A percentile compares a stretch with the other conserved stretches of the same genome.
Evolutionary conservation across 2,888 invertebrate species (phyloP).

Genomic region (Fragum sueziense): DNA sequence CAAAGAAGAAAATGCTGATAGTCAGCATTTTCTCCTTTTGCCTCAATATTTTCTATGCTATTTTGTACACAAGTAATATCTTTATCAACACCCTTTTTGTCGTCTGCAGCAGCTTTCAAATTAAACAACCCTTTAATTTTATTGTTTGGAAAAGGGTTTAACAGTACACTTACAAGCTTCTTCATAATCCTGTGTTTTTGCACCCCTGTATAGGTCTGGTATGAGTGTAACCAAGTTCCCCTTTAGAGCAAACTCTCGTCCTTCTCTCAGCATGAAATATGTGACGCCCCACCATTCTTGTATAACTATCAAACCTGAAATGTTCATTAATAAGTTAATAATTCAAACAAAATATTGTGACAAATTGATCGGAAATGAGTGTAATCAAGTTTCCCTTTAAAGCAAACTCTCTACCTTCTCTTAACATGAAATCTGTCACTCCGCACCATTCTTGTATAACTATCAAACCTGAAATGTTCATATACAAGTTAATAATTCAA

Average conservation of each 20-base stretch:
- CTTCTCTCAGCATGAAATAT: constrained; percentile 71
- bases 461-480: constrained; percentile 10
- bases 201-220: constrained; percentile 77
- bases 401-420: constrained; percentile 64
- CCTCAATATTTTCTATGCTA: no score
- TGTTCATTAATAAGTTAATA: no score
- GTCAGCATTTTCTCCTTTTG: no score
- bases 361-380: constrained; percentile 74
- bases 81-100: no score
- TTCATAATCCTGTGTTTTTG: constrained; percentile 73
- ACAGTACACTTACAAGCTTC: constrained; percentile 62
- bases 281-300: constrained; percentile 80
- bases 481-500: no score
- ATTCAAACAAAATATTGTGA: no score
- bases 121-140: no score
- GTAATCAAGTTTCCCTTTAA: constrained; percentile 67
- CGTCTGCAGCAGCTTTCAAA: no score
- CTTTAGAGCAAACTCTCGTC: constrained; percentile 59
- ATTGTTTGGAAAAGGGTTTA: no score
- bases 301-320: constrained; percentile 19
- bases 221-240: constrained; percentile 71
- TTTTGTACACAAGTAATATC: no score
- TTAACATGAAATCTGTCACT: constrained; percentile 74
- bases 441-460: constrained; percentile 78
- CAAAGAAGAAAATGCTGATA: no score